These are phyloP conservation scores for Tragulus kanchil DNA, from an alignment of 2,113 vertebrate species.

Conservation along the genomic window DNA sequence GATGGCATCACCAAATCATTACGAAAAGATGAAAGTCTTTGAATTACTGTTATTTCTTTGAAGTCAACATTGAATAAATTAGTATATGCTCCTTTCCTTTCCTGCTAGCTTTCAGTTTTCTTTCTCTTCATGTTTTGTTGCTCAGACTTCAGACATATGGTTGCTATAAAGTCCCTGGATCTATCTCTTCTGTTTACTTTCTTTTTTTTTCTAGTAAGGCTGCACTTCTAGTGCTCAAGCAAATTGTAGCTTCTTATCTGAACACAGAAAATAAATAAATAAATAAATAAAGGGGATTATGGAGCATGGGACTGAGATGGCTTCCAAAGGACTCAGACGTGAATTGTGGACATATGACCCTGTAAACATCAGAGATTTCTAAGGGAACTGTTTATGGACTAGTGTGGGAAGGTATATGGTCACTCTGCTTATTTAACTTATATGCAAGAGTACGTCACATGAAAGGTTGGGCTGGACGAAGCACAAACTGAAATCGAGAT, in stretches of 20 bases:
- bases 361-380: neutral
- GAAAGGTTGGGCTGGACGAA: neutral
- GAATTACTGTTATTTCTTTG: neutral
- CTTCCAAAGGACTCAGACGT: neutral
- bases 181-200: neutral
- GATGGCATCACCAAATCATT: neutral
- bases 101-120: rapidly evolving
- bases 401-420: neutral
- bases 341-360: neutral
- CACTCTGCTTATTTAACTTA: neutral
- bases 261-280: neutral
- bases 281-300: neutral
- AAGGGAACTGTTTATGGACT: neutral
- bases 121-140: neutral
- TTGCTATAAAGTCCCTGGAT: neutral
- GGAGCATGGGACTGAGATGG: neutral
- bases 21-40: neutral
- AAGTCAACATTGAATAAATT: neutral
- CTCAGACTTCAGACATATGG: neutral
- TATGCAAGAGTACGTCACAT: neutral
- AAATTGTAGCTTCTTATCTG: neutral
- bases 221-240: neutral
- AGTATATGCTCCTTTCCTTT: neutral
- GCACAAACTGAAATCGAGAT: neutral
- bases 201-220: neutral